Conservation (phyloP, 2,797 vertebrate genomes). For the Myiotriccus ornatus region DNA sequence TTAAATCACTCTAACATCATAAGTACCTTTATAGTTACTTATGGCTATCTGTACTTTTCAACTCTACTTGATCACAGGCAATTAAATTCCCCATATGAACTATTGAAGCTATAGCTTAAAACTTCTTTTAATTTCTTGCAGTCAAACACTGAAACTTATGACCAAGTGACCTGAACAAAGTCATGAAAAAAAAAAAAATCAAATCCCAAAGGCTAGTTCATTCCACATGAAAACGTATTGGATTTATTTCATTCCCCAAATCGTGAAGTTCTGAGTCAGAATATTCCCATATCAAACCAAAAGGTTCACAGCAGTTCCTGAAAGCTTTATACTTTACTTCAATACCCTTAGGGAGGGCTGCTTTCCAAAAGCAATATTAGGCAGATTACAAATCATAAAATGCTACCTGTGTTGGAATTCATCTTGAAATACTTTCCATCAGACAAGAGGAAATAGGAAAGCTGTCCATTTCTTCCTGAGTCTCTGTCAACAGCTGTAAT, state of each 20-base stretch:
- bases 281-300: neutral
- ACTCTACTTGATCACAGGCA: neutral
- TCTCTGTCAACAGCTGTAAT: constrained; percentile 85
- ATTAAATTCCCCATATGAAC: neutral
- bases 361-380: constrained; percentile 7
- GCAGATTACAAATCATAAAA: constrained; percentile 22
- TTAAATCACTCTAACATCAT: neutral
- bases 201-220: neutral
- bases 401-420: constrained; percentile 90
- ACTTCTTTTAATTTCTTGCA: neutral
- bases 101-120: neutral
- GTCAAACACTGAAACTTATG: neutral
- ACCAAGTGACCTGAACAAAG: neutral
- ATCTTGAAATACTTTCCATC: constrained; percentile 91
- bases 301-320: neutral
- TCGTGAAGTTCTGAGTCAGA: neutral
- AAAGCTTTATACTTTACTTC: neutral
- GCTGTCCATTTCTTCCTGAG: constrained; percentile 84
- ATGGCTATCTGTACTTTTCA: neutral
- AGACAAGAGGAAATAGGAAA: constrained; percentile 91
- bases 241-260: neutral
- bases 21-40: neutral
- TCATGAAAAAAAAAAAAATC: neutral
- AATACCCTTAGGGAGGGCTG: neutral
- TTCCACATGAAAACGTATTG: neutral